Percentiles rank a stretch among this genome's conserved stretches.
phyloP scores from a whole-genome alignment of 2,113 vertebrate genomes.

The Neogale vison region DNA sequence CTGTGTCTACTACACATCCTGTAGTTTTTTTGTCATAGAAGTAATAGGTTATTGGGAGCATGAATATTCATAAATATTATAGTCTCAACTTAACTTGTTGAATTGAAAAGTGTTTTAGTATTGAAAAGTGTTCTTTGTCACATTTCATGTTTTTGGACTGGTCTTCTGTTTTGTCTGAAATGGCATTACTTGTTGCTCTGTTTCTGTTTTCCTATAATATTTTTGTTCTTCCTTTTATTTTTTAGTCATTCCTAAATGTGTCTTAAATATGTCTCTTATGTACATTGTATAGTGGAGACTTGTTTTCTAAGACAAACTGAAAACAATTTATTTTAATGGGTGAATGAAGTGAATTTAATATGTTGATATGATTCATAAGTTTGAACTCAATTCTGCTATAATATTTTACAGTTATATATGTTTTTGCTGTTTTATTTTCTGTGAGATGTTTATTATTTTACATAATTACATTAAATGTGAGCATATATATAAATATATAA shows the following conservation, averaged over 20 bases:
- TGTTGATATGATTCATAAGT: background rate
- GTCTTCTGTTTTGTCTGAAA: background rate
- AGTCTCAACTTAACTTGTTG: background rate
- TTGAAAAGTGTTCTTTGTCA: background rate
- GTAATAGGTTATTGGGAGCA: background rate
- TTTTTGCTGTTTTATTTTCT: background rate
- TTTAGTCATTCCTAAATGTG: background rate
- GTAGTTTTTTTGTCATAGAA: background rate
- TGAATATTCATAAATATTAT: background rate
- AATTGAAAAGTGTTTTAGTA: background rate
- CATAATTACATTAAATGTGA: background rate
- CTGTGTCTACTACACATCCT: background rate
- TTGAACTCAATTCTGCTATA: background rate
- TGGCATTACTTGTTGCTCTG: background rate
- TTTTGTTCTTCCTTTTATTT: background rate
- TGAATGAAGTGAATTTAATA: background rate
- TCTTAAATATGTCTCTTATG: background rate
- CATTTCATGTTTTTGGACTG: background rate
- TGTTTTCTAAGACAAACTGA: background rate
- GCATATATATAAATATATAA: background rate
- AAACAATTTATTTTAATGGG: background rate
- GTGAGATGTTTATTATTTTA: background rate
- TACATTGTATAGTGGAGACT: background rate
- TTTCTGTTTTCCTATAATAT: background rate
- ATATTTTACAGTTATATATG: background rate